phyloP scores from a whole-genome alignment of 2,797 vertebrate species.

The Fratercula arctica region DNA sequence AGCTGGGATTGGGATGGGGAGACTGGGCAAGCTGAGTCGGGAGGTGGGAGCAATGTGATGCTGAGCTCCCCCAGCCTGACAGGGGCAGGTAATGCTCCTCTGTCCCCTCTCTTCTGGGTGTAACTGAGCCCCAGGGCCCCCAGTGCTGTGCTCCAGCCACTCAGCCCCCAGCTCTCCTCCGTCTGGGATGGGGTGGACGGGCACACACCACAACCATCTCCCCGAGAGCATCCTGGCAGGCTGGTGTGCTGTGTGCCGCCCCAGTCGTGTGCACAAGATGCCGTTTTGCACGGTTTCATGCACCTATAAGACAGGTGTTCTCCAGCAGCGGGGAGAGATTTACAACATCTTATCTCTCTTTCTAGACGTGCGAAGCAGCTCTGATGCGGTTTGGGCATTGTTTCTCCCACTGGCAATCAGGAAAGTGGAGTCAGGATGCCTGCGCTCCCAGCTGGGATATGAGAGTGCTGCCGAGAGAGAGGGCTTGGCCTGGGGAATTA shows the following conservation, averaged over 20 bases:
- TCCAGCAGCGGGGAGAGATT: neutral
- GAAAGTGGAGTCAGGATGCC: neutral
- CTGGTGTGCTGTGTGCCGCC: accelerated
- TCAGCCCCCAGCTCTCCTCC: neutral
- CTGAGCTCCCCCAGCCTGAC: neutral
- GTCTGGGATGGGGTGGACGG: accelerated
- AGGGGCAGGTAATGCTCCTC: neutral
- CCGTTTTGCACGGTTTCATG: neutral
- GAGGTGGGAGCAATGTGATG: neutral
- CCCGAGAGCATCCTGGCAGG: neutral
- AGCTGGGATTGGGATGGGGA: neutral
- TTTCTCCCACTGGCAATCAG: neutral
- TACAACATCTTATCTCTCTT: neutral
- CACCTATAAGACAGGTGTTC: neutral
- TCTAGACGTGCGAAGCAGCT: neutral
- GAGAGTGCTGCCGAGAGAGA: accelerated
- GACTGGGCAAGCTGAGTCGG: accelerated
- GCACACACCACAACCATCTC: neutral
- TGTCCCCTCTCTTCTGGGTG: neutral
- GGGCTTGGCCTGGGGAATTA: neutral
- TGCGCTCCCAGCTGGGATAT: neutral
- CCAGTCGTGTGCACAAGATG: neutral
- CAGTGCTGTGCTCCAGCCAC: neutral
- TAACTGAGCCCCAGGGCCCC: neutral
- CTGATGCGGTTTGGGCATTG: neutral